Percentiles rank a stretch among this genome's conserved stretches.
These are phyloP conservation scores for Calosoma granatense DNA, from an alignment of 1,140 invertebrate species.

Conservation along the genomic window DNA sequence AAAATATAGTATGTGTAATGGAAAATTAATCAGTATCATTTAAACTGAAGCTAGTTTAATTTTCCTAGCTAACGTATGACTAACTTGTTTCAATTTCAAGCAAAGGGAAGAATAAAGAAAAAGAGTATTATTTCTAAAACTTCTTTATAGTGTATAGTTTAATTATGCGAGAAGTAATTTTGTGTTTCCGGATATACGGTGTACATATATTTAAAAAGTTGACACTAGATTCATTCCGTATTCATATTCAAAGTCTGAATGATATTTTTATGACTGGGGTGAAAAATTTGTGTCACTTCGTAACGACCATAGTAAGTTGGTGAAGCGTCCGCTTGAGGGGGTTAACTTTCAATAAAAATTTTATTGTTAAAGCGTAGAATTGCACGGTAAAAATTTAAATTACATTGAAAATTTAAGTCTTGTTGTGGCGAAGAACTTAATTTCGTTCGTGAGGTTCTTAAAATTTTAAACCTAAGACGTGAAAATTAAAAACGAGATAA, in stretches of 20 bases:
- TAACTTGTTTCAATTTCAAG: too few species aligned
- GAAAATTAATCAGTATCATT: too few species aligned
- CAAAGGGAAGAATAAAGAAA: too few species aligned
- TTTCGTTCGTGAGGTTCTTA: not conserved
- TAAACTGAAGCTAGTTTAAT: too few species aligned
- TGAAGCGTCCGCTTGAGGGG: not conserved
- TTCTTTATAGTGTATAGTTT: too few species aligned
- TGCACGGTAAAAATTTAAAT: conserved; percentile 2
- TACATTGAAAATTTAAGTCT: not conserved
- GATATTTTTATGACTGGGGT: not conserved
- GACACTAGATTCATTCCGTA: not conserved
- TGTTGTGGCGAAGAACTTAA: not conserved
- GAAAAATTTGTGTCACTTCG: not conserved
- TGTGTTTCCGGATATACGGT: too few species aligned
- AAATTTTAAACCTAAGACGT: not conserved
- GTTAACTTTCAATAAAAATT: not conserved
- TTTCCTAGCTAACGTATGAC: too few species aligned
- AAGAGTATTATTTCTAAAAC: too few species aligned
- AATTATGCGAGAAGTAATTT: too few species aligned
- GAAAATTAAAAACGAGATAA: too few species aligned
- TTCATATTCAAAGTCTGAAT: not conserved
- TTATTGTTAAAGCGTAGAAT: not conserved
- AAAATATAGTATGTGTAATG: too few species aligned
- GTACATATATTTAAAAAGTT: too few species aligned
- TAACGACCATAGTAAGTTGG: not conserved